Evolutionary conservation across 2,888 invertebrate species (phyloP), one percentile per base, ranked within the genome.

Genomic region (Julus scandinavius): DNA sequence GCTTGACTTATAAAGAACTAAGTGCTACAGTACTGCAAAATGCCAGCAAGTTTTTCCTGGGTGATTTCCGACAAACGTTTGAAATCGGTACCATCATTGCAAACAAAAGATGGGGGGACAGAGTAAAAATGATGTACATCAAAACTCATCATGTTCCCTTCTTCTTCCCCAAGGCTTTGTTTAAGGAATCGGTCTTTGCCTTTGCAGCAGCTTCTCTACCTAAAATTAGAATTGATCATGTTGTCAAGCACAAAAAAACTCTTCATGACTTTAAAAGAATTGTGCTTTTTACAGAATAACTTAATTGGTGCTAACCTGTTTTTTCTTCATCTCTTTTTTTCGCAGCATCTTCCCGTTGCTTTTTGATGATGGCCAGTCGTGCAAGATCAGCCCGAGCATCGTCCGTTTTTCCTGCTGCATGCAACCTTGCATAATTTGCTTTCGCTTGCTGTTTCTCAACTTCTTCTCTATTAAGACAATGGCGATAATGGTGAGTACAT

Each of bases 301-400:
- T 4, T 41, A 84, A 84, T 6, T 1, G 6, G 20, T 1, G 84
- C 84, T 84, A 93, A 92, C 95, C 94, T 93, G 95, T 95, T 91
- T 95, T 95, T 90, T 98, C 98, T 7, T 95, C 95, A 91, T 98
- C 98, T 87, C 97, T 94, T 91, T 96, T 95, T 91, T 96, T 96
- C n/a, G 97, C 97, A 0, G 98, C 98, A 91, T 99, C 98, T 91
- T 98, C 98, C 20, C 99, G 94, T 92, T 99, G 98, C 92, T 98
- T 97, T 89, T 96, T 95, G 90, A 99, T 97, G 90, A 99, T 96
- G 3, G 98, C 98, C 91, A 99, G 94, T 88, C 99, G 93, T 5
- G 98, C 99, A 87, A 99, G 93, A 93, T 99, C 99, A 0, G 98
- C 97, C 88, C 97, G 94, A 0, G 99, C 99, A 92, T 99, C 98